Conservation (phyloP, 2,113 vertebrate genomes). For the Gallinago media region DNA sequence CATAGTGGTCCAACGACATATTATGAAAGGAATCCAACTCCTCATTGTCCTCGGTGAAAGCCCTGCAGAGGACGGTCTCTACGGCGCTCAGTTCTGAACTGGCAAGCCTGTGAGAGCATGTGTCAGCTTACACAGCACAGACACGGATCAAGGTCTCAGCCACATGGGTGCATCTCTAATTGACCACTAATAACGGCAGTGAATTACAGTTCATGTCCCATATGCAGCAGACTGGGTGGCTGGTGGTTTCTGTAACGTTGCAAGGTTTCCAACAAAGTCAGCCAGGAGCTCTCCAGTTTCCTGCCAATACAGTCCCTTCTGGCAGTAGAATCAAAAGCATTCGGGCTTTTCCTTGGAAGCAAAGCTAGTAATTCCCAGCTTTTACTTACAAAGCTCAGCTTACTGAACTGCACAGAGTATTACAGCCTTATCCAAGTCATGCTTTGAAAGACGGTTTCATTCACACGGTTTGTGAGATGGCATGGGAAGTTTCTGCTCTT, state of each 20-base stretch:
- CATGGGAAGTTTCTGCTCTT: not conserved
- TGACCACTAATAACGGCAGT: not conserved
- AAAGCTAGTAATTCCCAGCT: not conserved
- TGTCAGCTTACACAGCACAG: not conserved
- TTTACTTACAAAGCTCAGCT: not conserved
- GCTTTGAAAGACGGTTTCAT: not conserved
- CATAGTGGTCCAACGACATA: not conserved
- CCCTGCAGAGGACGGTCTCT: not conserved
- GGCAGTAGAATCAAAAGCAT: not conserved
- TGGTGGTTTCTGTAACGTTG: not conserved
- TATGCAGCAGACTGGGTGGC: not conserved
- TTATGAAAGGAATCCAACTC: not conserved
- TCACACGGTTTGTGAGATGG: not conserved
- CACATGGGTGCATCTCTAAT: not conserved
- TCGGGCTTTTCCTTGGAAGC: slow-evolving; percentile 1
- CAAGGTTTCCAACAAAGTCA: slow-evolving; percentile 28
- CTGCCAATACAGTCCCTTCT: not conserved
- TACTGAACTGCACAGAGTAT: not conserved
- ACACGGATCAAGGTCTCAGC: not conserved
- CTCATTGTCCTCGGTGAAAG: not conserved
- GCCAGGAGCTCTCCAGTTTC: not conserved
- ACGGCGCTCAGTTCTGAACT: not conserved
- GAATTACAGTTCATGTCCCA: not conserved
- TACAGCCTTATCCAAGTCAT: not conserved
- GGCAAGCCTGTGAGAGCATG: not conserved